A percentile compares a stretch with the other conserved stretches of the same genome.
Conservation (phyloP, 1,140 invertebrate genomes). For the Brachionus sp. region DNA sequence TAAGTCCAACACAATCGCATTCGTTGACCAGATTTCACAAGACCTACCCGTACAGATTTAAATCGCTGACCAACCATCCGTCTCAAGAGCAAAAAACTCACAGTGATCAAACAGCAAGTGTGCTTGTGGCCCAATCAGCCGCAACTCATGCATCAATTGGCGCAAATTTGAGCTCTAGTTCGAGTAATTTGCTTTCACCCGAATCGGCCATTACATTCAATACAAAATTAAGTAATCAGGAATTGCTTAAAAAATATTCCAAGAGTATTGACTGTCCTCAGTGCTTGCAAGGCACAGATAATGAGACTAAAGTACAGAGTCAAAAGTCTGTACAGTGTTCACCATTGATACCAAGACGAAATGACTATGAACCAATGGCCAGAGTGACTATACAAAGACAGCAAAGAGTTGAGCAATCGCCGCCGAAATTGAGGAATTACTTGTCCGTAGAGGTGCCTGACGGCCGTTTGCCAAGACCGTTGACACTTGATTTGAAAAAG, state of each 20-base stretch:
- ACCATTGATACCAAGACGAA: neutral
- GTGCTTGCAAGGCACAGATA: neutral
- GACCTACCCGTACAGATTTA: conserved; percentile 26
- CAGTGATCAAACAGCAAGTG: neutral
- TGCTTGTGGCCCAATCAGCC: neutral
- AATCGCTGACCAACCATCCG: neutral
- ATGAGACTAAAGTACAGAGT: neutral
- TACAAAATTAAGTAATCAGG: neutral
- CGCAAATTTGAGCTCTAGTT: neutral
- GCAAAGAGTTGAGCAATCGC: conserved; percentile 10
- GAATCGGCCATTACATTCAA: neutral
- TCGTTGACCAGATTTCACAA: conserved; percentile 7
- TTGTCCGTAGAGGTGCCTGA: neutral
- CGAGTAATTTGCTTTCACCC: conserved; percentile 16
- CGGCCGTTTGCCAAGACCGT: neutral
- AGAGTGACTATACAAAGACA: conserved; percentile 22
- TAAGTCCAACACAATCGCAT: neutral
- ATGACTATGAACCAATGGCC: conserved; percentile 7
- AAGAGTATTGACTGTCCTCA: conserved; percentile 21
- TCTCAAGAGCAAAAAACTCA: neutral
- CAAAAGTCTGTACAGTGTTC: neutral
- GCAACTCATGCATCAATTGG: neutral
- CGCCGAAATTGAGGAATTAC: neutral
- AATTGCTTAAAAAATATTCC: conserved; percentile 13
- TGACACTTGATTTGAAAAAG: neutral